phyloP scores from a whole-genome alignment of 2,888 invertebrate species.

The Conistra vaccinii region DNA sequence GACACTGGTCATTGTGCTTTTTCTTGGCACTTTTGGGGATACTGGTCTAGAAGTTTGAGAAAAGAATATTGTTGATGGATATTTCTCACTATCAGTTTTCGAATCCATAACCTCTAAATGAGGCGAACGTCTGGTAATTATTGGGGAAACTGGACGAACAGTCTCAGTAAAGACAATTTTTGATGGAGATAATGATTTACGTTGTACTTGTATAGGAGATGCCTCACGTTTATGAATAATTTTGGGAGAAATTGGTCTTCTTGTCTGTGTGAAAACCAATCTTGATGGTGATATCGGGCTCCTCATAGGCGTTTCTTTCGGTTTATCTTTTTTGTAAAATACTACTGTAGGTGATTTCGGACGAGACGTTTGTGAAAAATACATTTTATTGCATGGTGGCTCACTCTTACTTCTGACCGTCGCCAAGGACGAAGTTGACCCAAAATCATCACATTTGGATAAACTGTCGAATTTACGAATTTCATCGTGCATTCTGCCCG shows the following conservation, averaged over 20 bases:
- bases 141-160: constrained; percentile 82
- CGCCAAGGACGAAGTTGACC: constrained; percentile 86
- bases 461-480: constrained; percentile 88
- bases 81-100: constrained; percentile 70
- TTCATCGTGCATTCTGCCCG: constrained; percentile 90
- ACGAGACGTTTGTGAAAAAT: constrained; percentile 88
- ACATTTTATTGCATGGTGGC: constrained; percentile 90
- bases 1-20: constrained; percentile 61
- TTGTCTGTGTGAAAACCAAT: constrained; percentile 80
- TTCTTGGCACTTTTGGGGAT: constrained; percentile 81
- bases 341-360: constrained; percentile 85
- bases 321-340: constrained; percentile 80
- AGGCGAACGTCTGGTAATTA: constrained; percentile 68
- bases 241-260: constrained; percentile 83
- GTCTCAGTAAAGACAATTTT: constrained; percentile 84
- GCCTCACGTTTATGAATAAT: constrained; percentile 68
- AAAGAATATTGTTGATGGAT: constrained; percentile 80
- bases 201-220: constrained; percentile 64
- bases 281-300: constrained; percentile 78
- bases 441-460: constrained; percentile 83
- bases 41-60: constrained; percentile 85
- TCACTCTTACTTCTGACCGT: constrained; percentile 92
- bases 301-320: constrained; percentile 64
- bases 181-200: constrained; percentile 77
- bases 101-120: constrained; percentile 66